Conservation (phyloP, 2,888 invertebrate species). For the Ormyrus rosae region DNA sequence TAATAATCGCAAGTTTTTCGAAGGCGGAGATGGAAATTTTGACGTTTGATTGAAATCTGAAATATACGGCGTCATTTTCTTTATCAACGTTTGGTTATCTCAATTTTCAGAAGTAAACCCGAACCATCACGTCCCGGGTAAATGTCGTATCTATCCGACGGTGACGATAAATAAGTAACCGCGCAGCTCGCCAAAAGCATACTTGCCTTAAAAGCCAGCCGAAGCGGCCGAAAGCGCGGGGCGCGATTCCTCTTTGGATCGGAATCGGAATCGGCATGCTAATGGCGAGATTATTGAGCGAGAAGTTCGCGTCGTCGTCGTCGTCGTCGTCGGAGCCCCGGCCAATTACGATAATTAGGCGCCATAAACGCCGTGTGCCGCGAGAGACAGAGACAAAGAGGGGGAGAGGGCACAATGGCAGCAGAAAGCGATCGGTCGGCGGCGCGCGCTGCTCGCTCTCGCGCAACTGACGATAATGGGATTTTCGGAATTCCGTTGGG, state of each 20-base stretch:
- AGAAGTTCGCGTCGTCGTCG: slow-evolving; percentile 8
- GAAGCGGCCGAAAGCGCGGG: no score
- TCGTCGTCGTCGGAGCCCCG: neutral
- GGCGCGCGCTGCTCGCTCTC: neutral
- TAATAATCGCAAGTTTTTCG: no score
- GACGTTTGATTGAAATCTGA: no score
- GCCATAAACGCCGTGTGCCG: slow-evolving; percentile 30
- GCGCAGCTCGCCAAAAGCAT: neutral
- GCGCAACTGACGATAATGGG: slow-evolving; percentile 60
- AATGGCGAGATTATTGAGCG: slow-evolving; percentile 1
- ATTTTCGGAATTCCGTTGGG: slow-evolving; percentile 60
- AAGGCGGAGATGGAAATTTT: no score
- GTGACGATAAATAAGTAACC: neutral
- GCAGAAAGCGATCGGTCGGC: no score
- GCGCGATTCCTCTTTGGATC: no score
- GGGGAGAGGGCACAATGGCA: neutral
- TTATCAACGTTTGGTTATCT: neutral
- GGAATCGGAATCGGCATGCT: neutral
- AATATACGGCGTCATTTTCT: no score
- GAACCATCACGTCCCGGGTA: no score
- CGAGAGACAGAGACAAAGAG: slow-evolving; percentile 15
- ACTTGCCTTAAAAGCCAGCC: no score
- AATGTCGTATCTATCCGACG: no score
- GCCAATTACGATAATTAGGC: slow-evolving; percentile 57
- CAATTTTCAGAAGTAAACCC: no score